Evolutionary conservation across 1,140 invertebrate species (phyloP).

Genomic region (Samia ricini): DNA sequence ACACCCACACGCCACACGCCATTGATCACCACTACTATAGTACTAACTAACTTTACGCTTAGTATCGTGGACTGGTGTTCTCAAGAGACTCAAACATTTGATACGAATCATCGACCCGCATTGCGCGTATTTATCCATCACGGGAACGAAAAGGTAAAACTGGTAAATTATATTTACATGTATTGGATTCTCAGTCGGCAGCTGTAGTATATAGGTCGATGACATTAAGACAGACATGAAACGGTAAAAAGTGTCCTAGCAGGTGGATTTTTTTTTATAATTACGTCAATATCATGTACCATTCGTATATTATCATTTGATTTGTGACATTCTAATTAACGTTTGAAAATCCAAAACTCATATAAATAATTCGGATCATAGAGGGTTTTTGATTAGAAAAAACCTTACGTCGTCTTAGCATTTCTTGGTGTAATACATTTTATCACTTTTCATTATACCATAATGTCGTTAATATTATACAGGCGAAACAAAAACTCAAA

Average conservation of each 20-base stretch:
- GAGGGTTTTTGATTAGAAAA: neutral
- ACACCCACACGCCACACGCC: neutral
- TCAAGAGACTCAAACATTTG: constrained; percentile 24
- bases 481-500: neutral
- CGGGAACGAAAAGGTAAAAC: constrained; percentile 14
- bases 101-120: constrained; percentile 26
- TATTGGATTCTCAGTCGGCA: constrained; percentile 11
- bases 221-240: constrained; percentile 2
- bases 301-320: neutral
- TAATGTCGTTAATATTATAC: neutral
- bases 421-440: neutral
- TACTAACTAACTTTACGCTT: neutral
- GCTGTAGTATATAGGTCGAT: constrained; percentile 10
- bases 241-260: constrained; percentile 1
- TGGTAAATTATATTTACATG: constrained; percentile 13
- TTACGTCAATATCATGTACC: neutral
- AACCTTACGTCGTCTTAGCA: neutral
- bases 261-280: neutral
- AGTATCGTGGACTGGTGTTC: constrained; percentile 14
- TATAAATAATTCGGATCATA: neutral
- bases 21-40: no score
- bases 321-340: no score
- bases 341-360: no score
- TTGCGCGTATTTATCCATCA: constrained; percentile 5
- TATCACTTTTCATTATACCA: neutral